These are phyloP conservation scores for Heptranchias perlo DNA, from an alignment of 2,113 vertebrate genomes.

Conservation along the genomic window DNA sequence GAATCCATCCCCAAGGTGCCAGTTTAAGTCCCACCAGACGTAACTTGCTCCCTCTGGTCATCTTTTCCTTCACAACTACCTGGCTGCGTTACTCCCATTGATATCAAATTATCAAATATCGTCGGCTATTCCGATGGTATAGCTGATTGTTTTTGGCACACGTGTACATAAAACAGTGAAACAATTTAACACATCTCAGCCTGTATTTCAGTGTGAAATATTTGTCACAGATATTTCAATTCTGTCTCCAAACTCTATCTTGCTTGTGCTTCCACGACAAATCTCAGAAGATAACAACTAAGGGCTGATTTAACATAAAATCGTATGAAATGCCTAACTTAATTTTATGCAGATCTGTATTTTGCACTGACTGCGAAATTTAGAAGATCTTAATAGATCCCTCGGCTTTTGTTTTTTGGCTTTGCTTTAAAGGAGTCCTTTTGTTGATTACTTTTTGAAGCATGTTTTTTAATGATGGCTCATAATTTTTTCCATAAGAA, in stretches of 20 bases:
- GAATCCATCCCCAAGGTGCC: neutral
- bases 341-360: neutral
- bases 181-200: neutral
- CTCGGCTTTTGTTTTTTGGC: neutral
- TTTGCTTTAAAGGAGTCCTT: neutral
- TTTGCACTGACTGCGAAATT: neutral
- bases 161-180: neutral
- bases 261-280: neutral
- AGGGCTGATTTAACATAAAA: neutral
- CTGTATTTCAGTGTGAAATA: neutral
- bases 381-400: neutral
- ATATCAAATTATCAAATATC: neutral
- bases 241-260: neutral
- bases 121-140: neutral
- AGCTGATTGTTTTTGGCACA: slow-evolving; percentile 11
- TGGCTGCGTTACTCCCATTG: neutral
- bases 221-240: neutral
- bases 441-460: neutral
- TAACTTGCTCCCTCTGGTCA: neutral
- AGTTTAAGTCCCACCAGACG: neutral
- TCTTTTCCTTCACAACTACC: neutral
- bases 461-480: neutral
- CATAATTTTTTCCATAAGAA: neutral
- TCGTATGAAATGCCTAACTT: neutral
- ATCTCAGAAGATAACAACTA: neutral